Conservation (phyloP, 2,888 invertebrate genomes). For the Spodoptera picta region DNA sequence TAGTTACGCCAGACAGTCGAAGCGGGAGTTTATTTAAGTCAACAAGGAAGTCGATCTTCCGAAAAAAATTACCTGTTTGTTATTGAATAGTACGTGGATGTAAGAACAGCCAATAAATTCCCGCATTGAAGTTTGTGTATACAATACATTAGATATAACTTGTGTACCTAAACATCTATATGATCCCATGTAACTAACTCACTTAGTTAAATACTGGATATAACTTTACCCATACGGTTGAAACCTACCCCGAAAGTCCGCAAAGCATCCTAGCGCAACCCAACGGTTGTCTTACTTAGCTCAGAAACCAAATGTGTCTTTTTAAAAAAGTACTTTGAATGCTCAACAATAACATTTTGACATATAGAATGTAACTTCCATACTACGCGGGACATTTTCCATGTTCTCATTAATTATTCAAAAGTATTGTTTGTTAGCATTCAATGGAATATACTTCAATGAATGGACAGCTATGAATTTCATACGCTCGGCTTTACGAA, state of each 20-base stretch:
- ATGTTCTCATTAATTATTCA: constrained; percentile 22
- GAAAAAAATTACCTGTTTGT: too few species aligned
- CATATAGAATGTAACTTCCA: constrained; percentile 19
- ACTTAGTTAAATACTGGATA: constrained; percentile 42
- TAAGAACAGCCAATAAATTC: too few species aligned
- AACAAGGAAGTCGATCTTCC: too few species aligned
- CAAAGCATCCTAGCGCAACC: constrained; percentile 23
- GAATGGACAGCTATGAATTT: not conserved
- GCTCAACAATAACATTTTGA: constrained; percentile 10
- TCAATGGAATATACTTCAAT: constrained; percentile 6
- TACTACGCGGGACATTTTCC: constrained; percentile 1
- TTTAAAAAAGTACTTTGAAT: constrained; percentile 17
- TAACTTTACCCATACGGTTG: constrained; percentile 33
- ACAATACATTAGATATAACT: constrained; percentile 19
- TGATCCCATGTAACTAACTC: constrained; percentile 27
- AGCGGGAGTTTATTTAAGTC: too few species aligned
- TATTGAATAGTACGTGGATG: too few species aligned
- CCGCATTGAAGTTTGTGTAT: too few species aligned
- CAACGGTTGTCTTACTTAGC: not conserved
- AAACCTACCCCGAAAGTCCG: constrained; percentile 15
- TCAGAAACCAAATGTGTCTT: not conserved
- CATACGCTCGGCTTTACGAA: constrained; percentile 16
- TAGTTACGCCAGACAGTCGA: too few species aligned
- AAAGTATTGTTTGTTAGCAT: not conserved
- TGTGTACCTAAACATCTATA: constrained; percentile 20